These are phyloP conservation scores for Ictidomys tridecemlineatus DNA, from an alignment of 2,113 vertebrate genomes.

Conservation along the genomic window DNA sequence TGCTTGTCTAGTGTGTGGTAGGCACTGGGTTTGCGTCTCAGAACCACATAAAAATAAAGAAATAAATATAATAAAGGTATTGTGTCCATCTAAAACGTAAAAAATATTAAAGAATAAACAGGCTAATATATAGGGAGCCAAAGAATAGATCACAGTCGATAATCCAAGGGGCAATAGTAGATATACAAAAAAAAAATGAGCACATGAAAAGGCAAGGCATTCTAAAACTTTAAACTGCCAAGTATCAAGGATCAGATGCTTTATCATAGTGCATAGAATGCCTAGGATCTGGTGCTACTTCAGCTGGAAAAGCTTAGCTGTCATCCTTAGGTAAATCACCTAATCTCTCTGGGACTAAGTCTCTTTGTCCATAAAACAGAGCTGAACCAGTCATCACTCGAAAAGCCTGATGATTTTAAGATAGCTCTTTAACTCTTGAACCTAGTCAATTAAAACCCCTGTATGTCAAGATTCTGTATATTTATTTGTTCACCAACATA, in stretches of 20 bases:
- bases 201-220: background rate
- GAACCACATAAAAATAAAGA: too few relatives aligned
- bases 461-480: background rate
- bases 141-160: background rate
- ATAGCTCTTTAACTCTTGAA: background rate
- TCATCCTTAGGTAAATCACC: background rate
- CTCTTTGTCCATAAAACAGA: conserved; percentile 27
- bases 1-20: background rate
- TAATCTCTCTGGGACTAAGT: background rate
- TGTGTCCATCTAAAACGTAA: too few relatives aligned
- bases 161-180: background rate
- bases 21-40: too few relatives aligned
- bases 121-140: background rate
- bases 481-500: background rate
- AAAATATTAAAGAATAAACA: background rate
- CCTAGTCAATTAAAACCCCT: background rate
- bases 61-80: too few relatives aligned
- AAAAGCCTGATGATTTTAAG: background rate
- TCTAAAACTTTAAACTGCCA: background rate
- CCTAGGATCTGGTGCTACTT: background rate
- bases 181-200: background rate
- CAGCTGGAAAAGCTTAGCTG: background rate
- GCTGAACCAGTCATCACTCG: background rate
- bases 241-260: background rate
- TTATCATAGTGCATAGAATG: background rate